phyloP scores from a whole-genome alignment of 2,113 vertebrate genomes.

The Meleagris gallopavo region DNA sequence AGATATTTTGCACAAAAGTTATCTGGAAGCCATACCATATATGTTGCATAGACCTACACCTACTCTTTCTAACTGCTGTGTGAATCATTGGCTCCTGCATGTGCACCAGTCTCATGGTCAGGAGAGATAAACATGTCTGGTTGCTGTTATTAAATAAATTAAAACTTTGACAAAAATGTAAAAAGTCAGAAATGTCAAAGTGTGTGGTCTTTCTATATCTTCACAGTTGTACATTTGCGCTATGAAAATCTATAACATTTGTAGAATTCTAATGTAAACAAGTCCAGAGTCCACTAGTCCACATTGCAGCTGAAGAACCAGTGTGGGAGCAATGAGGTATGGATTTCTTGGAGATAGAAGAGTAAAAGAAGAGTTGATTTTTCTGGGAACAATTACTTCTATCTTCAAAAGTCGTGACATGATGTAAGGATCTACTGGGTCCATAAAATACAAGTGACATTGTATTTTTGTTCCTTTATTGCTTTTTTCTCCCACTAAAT shows the following conservation, averaged over 20 bases:
- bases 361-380: not conserved
- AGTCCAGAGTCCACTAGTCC: not conserved
- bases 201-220: not conserved
- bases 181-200: not conserved
- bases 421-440: not conserved
- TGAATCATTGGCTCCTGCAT: not conserved
- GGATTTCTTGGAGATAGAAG: not conserved
- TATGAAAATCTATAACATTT: not conserved
- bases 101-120: not conserved
- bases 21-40: rapidly evolving
- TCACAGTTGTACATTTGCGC: rapidly evolving
- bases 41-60: not conserved
- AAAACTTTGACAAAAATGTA: not conserved
- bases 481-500: not conserved
- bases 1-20: not conserved
- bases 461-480: not conserved
- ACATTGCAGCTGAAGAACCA: not conserved
- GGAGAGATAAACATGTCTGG: not conserved
- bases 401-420: not conserved
- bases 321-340: not conserved
- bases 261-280: not conserved
- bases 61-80: rapidly evolving
- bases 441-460: not conserved
- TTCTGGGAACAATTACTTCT: not conserved
- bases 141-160: not conserved